Base-by-base conservation (phyloP, 92 coral and sea anemone genomes). In the Plumapathes pennacea region DNA sequence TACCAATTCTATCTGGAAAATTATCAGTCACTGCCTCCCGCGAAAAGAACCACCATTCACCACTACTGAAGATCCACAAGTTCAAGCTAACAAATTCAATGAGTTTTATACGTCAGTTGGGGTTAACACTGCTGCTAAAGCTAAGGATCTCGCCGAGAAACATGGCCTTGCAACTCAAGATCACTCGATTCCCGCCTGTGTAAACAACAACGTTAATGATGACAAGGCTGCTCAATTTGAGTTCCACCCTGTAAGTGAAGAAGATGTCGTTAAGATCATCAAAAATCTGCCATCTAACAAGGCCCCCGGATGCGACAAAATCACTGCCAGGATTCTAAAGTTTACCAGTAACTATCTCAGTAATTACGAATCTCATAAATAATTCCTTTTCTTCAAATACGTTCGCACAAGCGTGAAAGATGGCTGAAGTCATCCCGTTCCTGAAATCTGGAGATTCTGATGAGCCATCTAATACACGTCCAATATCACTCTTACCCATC, bases 241-340 rank as follows among this genome's bases (percentile, higher is more conserved):
- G 28, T 58, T 71, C 68, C 71, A 71, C 13, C 33, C 61, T 28
- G 70, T 72, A 20, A 59, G 33, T 15, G 61, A 71, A 37, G 60
- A 46, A 49, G 71, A 60, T 58, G 72, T 71, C 32, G 9, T 14
- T 53, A 40, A 55, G 43, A 58, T 59, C n/a, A 60, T 61, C 30
- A 70, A 46, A 36, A 25, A 38, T 10, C 46, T 60, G 9, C 72
- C 80, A 46, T 72, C 72, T 34, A 72, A 49, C 31, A 72, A 62
- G 41, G 80, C 80, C 14, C 73, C 73, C 15, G 62, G 79, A 14
- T 33, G 36, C 31, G 80, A 72, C 39, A 62, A 50, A 32, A 62
- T 25, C 62, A 72, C 39, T 60, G 32, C 73, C n/a, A n/a, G n/a
- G n/a, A n/a, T n/a, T n/a, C n/a, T n/a, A n/a, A n/a, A 72, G 74